These are phyloP conservation scores for Meles meles DNA, from an alignment of 2,113 vertebrate genomes.

Conservation along the genomic window DNA sequence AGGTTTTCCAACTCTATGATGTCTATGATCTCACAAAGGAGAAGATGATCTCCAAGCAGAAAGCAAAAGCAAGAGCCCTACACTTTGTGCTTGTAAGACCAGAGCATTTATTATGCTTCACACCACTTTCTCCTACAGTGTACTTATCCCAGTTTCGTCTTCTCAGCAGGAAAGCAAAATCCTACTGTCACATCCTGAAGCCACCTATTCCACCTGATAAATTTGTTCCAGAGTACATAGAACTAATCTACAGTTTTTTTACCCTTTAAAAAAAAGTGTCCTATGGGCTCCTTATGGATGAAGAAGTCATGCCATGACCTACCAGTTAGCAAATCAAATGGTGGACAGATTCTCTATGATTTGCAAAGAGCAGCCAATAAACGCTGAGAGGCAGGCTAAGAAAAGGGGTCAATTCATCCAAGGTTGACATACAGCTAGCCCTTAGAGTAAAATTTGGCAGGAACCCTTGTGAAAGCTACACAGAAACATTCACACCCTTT, in stretches of 20 bases:
- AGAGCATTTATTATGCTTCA: background rate
- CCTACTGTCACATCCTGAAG: background rate
- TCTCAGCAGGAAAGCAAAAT: background rate
- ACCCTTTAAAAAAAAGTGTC: background rate
- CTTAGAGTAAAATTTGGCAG: background rate
- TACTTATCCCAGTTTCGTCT: background rate
- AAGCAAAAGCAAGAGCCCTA: background rate
- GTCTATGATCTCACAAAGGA: background rate
- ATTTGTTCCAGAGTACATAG: background rate
- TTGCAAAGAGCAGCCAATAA: background rate
- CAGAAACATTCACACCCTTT: background rate
- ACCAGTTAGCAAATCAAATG: slow-evolving; percentile 23
- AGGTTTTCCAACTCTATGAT: background rate
- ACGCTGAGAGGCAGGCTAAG: background rate
- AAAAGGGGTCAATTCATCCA: background rate
- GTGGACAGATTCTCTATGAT: background rate
- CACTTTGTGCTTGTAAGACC: background rate
- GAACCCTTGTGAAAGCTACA: background rate
- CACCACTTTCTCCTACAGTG: background rate
- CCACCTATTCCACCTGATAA: background rate
- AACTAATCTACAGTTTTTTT: background rate
- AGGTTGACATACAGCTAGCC: background rate
- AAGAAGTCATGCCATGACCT: background rate
- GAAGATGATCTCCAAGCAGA: background rate
- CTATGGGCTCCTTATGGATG: background rate